Evolutionary conservation across 2,888 invertebrate genomes (phyloP), one percentile per base, ranked within the genome.

Genomic region (Ormyrus rosae): DNA sequence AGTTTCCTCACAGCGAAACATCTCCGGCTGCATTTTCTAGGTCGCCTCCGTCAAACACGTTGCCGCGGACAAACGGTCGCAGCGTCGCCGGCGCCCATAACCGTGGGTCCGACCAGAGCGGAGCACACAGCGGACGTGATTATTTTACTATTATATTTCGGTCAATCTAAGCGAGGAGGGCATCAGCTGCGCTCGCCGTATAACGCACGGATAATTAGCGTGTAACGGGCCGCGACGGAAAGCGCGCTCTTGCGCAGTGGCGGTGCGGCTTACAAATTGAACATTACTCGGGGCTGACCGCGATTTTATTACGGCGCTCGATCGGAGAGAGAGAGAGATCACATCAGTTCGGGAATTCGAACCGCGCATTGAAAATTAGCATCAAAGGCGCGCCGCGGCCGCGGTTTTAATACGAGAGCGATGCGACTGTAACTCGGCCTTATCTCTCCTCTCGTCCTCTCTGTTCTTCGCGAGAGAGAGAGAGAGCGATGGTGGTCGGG

Each of bases 91-190:
- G 34, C 34, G 4, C 34, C 3, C 4, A 4, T 34, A 34, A 34
- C 34, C 34, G 34, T 0, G 34, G 34, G 3, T 34, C 34, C 34
- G 34, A 19, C 19, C 19, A 19, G 19, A 34, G 34, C 34, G 34
- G 34, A 34, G 34, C 4, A 4, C 2, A 34, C 0, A 34, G 34
- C 34, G 4, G 34, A 34, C 69, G 46, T 48, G 69, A 69, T 69
- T 56, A 69, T 69, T 69, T 69, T 46, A 45, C 69, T 46, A 69
- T 63, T 56, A 69, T 45, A 45, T 69, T 69, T 69, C 69, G 46
- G 69, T 56, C 56, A 56, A 46, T 69, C 56, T 56, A 68, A 68
- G 11, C 53, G 55, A 48, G 5, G 46, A 34, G 34, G 3, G 34
- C 34, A 34, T 34, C 34, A 34, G 34, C 34, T 34, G 45, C 10